These are phyloP conservation scores for Bilobella aurantiaca DNA, from an alignment of 1,140 invertebrate species.

Conservation along the genomic window DNA sequence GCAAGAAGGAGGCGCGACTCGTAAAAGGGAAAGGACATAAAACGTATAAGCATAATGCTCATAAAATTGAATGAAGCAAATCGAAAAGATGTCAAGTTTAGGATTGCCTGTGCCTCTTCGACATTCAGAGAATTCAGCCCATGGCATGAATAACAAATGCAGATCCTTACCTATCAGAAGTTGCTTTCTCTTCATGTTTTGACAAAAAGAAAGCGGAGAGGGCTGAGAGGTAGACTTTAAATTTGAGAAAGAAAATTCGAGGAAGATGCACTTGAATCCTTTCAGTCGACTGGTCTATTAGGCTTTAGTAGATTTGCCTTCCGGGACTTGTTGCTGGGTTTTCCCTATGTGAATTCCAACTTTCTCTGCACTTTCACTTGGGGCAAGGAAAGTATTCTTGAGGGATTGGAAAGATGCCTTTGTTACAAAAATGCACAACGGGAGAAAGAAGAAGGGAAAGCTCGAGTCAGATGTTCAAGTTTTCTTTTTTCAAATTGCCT, in stretches of 20 bases:
- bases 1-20: background rate
- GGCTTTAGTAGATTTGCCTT: slow-evolving; percentile 9
- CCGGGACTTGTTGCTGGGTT: slow-evolving; percentile 7
- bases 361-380: background rate
- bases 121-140: background rate
- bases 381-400: background rate
- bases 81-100: background rate
- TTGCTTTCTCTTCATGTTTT: background rate
- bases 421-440: background rate
- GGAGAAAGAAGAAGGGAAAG: background rate
- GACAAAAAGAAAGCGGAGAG: background rate
- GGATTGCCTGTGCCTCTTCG: background rate
- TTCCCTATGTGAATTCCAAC: background rate
- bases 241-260: background rate
- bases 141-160: slow-evolving; percentile 6
- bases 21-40: background rate
- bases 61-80: slow-evolving; percentile 3
- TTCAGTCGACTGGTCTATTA: background rate
- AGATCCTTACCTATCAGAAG: background rate
- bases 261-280: slow-evolving; percentile 1
- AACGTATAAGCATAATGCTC: background rate
- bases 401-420: background rate
- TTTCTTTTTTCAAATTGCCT: slow-evolving; percentile 2
- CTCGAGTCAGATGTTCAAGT: background rate
- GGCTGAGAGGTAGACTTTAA: background rate